Base-by-base conservation (phyloP, 2,113 vertebrate species). In the Poeciliopsis prolifica region DNA sequence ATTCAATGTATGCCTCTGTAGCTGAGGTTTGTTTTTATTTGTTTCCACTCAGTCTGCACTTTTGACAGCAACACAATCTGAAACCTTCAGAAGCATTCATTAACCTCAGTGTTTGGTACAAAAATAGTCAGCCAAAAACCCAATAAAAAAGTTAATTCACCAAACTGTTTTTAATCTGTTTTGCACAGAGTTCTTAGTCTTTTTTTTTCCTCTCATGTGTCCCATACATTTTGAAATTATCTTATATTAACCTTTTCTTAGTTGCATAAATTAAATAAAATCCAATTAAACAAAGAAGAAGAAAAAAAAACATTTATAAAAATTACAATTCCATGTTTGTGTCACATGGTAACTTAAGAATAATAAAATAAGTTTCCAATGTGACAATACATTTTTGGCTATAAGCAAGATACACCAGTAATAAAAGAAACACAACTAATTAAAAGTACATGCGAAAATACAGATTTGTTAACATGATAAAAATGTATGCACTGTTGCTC, bases 141-240 rank as follows among this genome's bases (percentile, higher is more conserved):
- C 44, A 62, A 54, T 74, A 54, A 73, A 48, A 54, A 44, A 65
- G 72, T 65, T 58, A 22, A 37, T 74, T 74, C 35, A 26, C 6
- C n/a, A 66, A 66, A 74, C 42, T 54, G 62, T 11, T 51, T 66
- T 74, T 60, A 67, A 74, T 74, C 31, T 40, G 48, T 58, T 37
- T 28, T 15, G 14, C 40, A 58, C n/a, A 74, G 64, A 37, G 37
- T 12, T 70, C 24, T 37, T 40, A 29, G 31, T 17, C 22, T 31
- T 8, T 42, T 66, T n/a, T 64, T 64, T 12, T 3, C 13, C 13
- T 28, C 44, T 58, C 31, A 19, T 10, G n/a, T 35, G 17, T 31
- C 11, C 26, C 51, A 67, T 42, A 11, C 30, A 30, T 28, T 70
- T 71, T 71, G 12, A 24, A 61, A 61, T 44, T 42, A 72, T 62